Evolutionary conservation across 2,888 invertebrate genomes (phyloP).

Genomic region (Aphodius granarius): DNA sequence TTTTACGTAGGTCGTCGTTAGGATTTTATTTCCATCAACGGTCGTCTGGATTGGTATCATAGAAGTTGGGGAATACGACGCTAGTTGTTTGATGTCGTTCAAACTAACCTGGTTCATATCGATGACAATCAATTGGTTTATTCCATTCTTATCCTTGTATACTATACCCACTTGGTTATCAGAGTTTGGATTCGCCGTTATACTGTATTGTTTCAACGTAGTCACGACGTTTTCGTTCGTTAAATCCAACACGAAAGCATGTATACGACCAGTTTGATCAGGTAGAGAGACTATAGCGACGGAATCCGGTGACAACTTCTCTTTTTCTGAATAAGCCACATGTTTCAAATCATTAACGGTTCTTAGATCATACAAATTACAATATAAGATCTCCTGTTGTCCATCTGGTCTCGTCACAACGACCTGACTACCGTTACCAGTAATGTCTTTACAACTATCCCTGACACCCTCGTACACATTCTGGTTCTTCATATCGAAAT

Average conservation of each 20-base stretch:
- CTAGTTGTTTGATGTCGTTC: not conserved
- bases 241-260: not conserved
- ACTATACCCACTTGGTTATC: not conserved
- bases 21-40: not conserved
- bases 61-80: not conserved
- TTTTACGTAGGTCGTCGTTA: not conserved
- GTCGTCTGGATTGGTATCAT: not conserved
- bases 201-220: not conserved
- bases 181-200: not conserved
- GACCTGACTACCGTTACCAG: not conserved
- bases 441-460: not conserved
- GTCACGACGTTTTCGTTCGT: not conserved
- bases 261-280: not conserved
- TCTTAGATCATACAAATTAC: not conserved
- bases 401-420: not conserved
- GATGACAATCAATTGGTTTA: not conserved
- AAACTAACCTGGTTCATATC: not conserved
- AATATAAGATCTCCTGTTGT: not conserved
- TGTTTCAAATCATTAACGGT: not conserved
- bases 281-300: not conserved
- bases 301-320: not conserved
- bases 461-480: not conserved
- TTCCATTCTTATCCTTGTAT: not conserved
- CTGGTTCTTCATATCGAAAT: slow-evolving; percentile 6
- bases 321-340: not conserved